A percentile compares a stretch with the other conserved stretches of the same genome.
These are phyloP conservation scores for Luehdorfia chinensis DNA, from an alignment of 1,140 invertebrate genomes.

Conservation along the genomic window DNA sequence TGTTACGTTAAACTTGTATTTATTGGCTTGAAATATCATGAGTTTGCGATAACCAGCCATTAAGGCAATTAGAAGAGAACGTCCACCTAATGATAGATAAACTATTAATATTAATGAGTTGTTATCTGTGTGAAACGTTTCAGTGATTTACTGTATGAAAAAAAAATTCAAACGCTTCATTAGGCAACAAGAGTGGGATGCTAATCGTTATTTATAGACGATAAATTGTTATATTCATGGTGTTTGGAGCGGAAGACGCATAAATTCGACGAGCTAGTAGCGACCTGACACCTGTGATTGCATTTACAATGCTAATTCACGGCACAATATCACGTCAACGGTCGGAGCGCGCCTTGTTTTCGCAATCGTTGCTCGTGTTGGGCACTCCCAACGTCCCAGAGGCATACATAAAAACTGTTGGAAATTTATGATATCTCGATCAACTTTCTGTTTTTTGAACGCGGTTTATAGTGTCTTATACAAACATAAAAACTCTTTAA, in stretches of 20 bases:
- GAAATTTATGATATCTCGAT: conserved; percentile 1
- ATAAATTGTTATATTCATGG: conserved; percentile 63
- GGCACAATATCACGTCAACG: conserved; percentile 61
- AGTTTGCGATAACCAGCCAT: conserved; percentile 8
- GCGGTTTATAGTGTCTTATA: not conserved
- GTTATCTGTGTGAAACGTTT: too few species aligned
- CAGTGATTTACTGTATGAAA: not conserved
- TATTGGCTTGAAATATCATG: conserved; percentile 9
- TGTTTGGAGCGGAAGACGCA: conserved; percentile 60
- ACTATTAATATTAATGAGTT: too few species aligned
- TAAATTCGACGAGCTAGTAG: conserved; percentile 68
- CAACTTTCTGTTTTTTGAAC: conserved; percentile 2
- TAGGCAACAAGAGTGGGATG: conserved; percentile 34
- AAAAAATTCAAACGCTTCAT: conserved; percentile 34
- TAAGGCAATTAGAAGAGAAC: conserved; percentile 11
- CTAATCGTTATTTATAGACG: conserved; percentile 62
- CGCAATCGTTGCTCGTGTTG: conserved; percentile 25
- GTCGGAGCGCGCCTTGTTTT: conserved; percentile 43
- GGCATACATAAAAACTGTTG: not conserved
- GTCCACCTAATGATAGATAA: too few species aligned
- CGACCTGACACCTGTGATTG: conserved; percentile 73
- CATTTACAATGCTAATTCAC: conserved; percentile 76
- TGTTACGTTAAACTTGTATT: conserved; percentile 18
- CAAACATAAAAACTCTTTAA: too few species aligned
- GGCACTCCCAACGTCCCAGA: not conserved